Evolutionary conservation across 2,888 invertebrate genomes (phyloP), one percentile per base, ranked within the genome.

Genomic region (Acleris holmiana): DNA sequence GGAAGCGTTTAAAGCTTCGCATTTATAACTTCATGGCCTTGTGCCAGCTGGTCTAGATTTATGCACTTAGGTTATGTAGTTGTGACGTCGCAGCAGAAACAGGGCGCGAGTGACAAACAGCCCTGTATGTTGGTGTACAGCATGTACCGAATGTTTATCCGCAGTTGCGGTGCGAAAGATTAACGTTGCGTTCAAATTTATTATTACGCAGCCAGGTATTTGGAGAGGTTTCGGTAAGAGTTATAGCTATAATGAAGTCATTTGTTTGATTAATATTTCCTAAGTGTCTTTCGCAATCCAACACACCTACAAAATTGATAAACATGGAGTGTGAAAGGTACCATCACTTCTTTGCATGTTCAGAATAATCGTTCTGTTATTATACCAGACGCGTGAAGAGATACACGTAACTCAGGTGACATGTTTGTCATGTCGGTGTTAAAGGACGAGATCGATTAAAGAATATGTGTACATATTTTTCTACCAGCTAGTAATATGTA

Each of bases 11-110:
- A 71, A 67, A 74, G 69, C 67, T 71, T 60, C 69, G 70, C 81
- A 80, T 83, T 83, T 82, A 83, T 79, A 72, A 72, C 68, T 51
- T 54, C 51, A 67, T 80, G 83, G 83, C 77, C 66, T 69, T 66
- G 69, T 73, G 82, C 84, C 81, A 83, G 68, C 67, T 70, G 70
- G 68, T 66, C 71, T 69, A 67, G 76, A 82, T 81, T 82, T 82
- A 83, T 82, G 71, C 69, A 71, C 68, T 68, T 71, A 67, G 56
- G 67, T 72, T 70, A 71, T 68, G 61, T 67, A 5, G 41, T 18
- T 29, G 29, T 29, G 29, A 29, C 29, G 21, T 6, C 25, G 35
- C n/a, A 23, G 50, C 35, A 41, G 17, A 53, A 51, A 19, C 55
- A 17, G 55, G 55, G 47, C 17, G 23, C 44, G 35, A 35, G 17